phyloP scores from a whole-genome alignment of 2,888 invertebrate genomes.

The Drosophila limbata region DNA sequence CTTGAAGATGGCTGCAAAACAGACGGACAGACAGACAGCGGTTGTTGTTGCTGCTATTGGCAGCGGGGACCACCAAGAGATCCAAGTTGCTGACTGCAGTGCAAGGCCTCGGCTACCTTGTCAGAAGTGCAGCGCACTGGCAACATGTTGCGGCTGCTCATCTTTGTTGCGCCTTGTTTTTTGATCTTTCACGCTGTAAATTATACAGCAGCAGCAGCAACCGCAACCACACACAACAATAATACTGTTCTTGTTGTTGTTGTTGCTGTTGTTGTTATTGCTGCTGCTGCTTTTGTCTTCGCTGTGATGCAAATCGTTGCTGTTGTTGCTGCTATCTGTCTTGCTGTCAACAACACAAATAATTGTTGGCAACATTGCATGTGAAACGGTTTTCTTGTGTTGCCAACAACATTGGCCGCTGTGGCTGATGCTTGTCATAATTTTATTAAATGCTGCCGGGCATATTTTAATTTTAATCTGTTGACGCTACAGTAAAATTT shows the following conservation, averaged over 20 bases:
- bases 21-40: constrained; percentile 25
- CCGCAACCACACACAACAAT: constrained; percentile 24
- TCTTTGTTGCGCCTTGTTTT: constrained; percentile 60
- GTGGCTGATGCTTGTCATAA: constrained; percentile 66
- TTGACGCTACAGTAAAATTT: constrained; percentile 36
- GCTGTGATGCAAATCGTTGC: constrained; percentile 53
- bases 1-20: constrained; percentile 41
- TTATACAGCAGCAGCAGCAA: constrained; percentile 43
- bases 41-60: constrained; percentile 21
- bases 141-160: constrained; percentile 63
- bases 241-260: constrained; percentile 28
- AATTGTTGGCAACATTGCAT: constrained; percentile 64
- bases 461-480: constrained; percentile 38
- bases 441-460: constrained; percentile 50
- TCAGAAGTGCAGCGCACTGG: constrained; percentile 47
- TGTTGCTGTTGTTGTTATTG: constrained; percentile 33
- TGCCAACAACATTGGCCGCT: constrained; percentile 54
- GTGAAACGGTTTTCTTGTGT: constrained; percentile 57
- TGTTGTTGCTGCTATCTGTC: constrained; percentile 56
- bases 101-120: constrained; percentile 48
- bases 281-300: constrained; percentile 21
- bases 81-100: constrained; percentile 39
- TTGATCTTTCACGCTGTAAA: constrained; percentile 65
- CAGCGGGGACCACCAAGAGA: constrained; percentile 61
- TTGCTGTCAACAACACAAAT: constrained; percentile 70